A percentile compares a stretch with the other conserved stretches of the same genome.
phyloP scores from a whole-genome alignment of 2,888 invertebrate species.

The Melanophora roralis region DNA sequence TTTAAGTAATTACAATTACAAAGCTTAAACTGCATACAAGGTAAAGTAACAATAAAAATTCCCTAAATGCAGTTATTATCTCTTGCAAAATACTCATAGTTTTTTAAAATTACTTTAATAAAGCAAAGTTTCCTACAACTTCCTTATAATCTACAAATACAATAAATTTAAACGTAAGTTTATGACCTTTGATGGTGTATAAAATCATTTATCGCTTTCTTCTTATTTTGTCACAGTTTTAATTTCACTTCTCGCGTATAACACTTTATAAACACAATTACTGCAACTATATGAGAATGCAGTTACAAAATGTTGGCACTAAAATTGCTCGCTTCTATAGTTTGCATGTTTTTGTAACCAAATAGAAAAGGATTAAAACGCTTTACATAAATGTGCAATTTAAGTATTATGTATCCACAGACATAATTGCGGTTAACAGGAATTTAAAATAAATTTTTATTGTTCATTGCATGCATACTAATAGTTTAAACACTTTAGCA shows the following conservation, averaged over 20 bases:
- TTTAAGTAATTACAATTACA: too few relatives aligned
- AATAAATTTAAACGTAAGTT: conserved; percentile 48
- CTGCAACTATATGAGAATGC: background rate
- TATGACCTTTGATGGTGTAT: conserved; percentile 38
- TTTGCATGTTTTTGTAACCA: too few relatives aligned
- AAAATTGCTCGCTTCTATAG: too few relatives aligned
- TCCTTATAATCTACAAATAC: conserved; percentile 21
- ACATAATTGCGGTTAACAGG: conserved; percentile 37
- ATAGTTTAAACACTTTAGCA: background rate
- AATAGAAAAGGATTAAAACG: conserved; percentile 34
- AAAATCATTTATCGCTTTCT: conserved; percentile 49
- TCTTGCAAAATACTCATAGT: too few relatives aligned
- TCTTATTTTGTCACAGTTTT: conserved; percentile 48
- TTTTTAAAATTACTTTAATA: too few relatives aligned
- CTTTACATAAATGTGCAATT: conserved; percentile 12
- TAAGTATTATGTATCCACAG: conserved; percentile 31
- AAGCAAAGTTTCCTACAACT: too few relatives aligned
- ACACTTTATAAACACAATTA: background rate
- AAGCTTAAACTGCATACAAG: too few relatives aligned
- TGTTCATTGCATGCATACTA: too few relatives aligned
- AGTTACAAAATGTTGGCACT: background rate
- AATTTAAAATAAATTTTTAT: conserved; percentile 27
- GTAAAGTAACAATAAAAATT: too few relatives aligned
- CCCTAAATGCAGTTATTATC: too few relatives aligned
- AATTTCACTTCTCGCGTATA: background rate